These are phyloP conservation scores for Druceiella hillmani DNA, from an alignment of 2,888 invertebrate genomes.

Conservation along the genomic window DNA sequence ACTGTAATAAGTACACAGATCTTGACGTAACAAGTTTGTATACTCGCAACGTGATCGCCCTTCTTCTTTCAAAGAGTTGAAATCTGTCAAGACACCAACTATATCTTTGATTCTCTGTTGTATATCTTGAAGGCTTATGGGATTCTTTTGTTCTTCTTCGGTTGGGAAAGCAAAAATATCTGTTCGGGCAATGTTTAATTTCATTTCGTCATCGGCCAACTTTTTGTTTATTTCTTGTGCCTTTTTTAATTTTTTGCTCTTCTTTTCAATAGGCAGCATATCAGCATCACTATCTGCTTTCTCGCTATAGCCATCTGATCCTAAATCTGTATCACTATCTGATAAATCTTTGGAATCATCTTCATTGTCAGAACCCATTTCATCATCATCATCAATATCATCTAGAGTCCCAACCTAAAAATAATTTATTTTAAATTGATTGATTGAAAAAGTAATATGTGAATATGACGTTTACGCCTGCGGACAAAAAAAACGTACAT, in stretches of 20 bases:
- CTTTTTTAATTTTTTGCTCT: constrained; percentile 70
- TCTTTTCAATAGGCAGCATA: constrained; percentile 81
- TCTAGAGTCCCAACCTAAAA: constrained; percentile 51
- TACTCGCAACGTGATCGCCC: constrained; percentile 78
- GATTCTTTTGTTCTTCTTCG: constrained; percentile 66
- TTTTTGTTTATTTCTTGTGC: constrained; percentile 64
- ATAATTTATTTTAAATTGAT: too few species aligned
- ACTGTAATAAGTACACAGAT: constrained; percentile 91
- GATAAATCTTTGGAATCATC: constrained; percentile 33
- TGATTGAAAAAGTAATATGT: constrained; percentile 21
- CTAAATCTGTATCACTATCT: constrained; percentile 34
- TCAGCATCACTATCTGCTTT: constrained; percentile 54
- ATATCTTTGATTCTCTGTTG: constrained; percentile 88
- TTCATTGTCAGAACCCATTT: constrained; percentile 35
- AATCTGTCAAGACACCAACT: constrained; percentile 73
- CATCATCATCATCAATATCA: constrained; percentile 43
- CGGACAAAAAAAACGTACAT: not conserved
- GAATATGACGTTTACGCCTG: not conserved
- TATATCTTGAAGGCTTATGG: constrained; percentile 72
- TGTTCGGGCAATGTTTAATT: constrained; percentile 71
- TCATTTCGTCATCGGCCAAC: constrained; percentile 75
- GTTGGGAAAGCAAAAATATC: constrained; percentile 76
- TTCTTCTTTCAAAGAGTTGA: constrained; percentile 61
- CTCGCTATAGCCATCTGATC: constrained; percentile 29
- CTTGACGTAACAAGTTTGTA: constrained; percentile 67